Evolutionary conservation across 2,797 vertebrate genomes (phyloP).

Genomic region (Sebastes wilsoni): DNA sequence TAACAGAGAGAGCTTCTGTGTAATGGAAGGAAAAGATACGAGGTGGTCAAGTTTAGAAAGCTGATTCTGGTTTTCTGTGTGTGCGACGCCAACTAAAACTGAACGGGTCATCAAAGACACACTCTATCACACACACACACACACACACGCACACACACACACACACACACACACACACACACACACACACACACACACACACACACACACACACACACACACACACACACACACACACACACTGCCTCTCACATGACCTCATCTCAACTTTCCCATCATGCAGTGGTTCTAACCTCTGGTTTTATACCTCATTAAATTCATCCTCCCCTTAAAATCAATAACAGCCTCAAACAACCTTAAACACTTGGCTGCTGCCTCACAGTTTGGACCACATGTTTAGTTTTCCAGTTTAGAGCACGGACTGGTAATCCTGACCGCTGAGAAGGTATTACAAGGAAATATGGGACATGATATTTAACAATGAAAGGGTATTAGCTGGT

Average conservation of each 20-base stretch:
- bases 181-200: background rate
- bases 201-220: background rate
- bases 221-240: background rate
- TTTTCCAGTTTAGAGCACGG: background rate
- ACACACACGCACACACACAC: background rate
- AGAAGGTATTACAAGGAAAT: background rate
- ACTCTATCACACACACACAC: background rate
- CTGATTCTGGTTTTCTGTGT: background rate
- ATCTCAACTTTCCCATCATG: conserved; percentile 15
- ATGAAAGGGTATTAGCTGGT: background rate
- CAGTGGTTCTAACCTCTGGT: background rate
- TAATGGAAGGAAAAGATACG: conserved; percentile 56
- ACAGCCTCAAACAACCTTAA: background rate
- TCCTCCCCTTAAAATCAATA: background rate
- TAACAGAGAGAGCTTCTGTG: conserved; percentile 35
- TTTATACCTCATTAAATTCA: conserved; percentile 11
- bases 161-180: background rate
- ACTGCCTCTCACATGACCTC: background rate
- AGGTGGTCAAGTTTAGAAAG: conserved; percentile 34
- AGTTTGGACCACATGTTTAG: background rate
- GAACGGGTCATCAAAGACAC: conserved; percentile 23
- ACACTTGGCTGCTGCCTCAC: background rate
- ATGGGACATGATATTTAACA: background rate
- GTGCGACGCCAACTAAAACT: conserved; percentile 21
- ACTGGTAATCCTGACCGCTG: background rate